Evolutionary conservation across 1,140 invertebrate genomes (phyloP).

Genomic region (Drosophila leontia): DNA sequence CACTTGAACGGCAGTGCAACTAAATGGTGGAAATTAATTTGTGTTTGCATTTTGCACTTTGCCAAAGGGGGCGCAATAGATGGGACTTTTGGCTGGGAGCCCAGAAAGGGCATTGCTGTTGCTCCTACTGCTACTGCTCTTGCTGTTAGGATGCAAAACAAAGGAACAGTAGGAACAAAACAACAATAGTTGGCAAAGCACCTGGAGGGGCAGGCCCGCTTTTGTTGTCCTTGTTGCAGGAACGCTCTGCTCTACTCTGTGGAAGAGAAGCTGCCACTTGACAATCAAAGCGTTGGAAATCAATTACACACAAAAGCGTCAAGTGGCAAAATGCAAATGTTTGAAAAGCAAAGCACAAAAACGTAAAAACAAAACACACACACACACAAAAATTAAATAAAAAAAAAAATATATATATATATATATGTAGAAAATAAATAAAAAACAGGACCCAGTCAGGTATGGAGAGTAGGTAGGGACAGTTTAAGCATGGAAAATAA

Average conservation of each 20-base stretch:
- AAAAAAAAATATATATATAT: neutral
- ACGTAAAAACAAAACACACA: conserved; percentile 1
- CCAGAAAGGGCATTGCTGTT: too few species aligned
- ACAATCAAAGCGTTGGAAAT: conserved; percentile 78
- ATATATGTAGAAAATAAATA: neutral
- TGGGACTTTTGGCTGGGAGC: neutral
- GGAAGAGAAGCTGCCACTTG: conserved; percentile 49
- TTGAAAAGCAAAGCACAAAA: conserved; percentile 53
- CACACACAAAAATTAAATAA: neutral
- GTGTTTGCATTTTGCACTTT: conserved; percentile 36
- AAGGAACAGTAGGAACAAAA: conserved; percentile 33
- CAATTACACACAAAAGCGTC: conserved; percentile 76
- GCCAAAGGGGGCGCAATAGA: neutral
- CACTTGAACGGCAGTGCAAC: conserved; percentile 42
- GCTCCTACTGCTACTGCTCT: neutral
- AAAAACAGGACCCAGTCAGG: neutral
- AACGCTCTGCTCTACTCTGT: neutral
- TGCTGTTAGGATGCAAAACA: conserved; percentile 50
- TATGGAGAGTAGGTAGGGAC: neutral
- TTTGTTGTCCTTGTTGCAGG: conserved; percentile 33
- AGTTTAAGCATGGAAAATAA: neutral
- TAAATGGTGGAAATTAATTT: conserved; percentile 47
- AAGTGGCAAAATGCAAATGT: conserved; percentile 72
- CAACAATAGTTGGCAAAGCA: conserved; percentile 48
- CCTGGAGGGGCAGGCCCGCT: conserved; percentile 8